Conservation (phyloP, 2,797 vertebrate species). For the Amblyopsis hoosieri region DNA sequence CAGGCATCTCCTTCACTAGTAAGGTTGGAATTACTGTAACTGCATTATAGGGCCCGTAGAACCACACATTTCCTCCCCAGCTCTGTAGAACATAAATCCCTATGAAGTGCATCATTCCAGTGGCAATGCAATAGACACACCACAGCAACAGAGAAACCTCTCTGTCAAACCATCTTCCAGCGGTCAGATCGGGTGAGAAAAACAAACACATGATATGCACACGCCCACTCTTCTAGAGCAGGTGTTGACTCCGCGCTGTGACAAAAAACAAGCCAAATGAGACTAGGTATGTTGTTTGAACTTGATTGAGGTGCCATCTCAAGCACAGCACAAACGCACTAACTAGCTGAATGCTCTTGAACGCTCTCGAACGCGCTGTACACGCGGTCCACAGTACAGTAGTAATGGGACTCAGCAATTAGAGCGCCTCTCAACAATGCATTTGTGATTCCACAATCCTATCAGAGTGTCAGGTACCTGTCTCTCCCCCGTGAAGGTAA, state of each 20-base stretch:
- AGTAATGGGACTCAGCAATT: background rate
- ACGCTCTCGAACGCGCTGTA: background rate
- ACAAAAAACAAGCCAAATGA: too few relatives aligned
- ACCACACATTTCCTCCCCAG: too few relatives aligned
- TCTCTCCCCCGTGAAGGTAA: background rate
- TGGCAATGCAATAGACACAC: background rate
- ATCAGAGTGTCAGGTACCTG: background rate
- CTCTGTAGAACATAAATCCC: background rate
- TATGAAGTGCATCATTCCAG: background rate
- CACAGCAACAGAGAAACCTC: background rate
- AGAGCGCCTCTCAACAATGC: background rate
- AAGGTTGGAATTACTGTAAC: background rate
- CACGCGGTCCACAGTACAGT: background rate
- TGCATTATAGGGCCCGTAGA: too few relatives aligned
- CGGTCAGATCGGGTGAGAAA: slow-evolving; percentile 29
- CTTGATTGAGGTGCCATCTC: background rate
- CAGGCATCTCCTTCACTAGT: slow-evolving; percentile 25
- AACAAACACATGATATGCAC: slow-evolving; percentile 12
- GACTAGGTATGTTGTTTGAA: too few relatives aligned
- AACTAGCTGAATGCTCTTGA: background rate
- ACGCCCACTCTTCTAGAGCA: too few relatives aligned
- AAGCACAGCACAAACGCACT: background rate
- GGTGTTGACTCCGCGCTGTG: too few relatives aligned
- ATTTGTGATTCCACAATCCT: background rate
- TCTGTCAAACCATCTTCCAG: slow-evolving; percentile 29